Evolutionary conservation across 2,797 vertebrate genomes (phyloP).

Genomic region (Botia kubotai): DNA sequence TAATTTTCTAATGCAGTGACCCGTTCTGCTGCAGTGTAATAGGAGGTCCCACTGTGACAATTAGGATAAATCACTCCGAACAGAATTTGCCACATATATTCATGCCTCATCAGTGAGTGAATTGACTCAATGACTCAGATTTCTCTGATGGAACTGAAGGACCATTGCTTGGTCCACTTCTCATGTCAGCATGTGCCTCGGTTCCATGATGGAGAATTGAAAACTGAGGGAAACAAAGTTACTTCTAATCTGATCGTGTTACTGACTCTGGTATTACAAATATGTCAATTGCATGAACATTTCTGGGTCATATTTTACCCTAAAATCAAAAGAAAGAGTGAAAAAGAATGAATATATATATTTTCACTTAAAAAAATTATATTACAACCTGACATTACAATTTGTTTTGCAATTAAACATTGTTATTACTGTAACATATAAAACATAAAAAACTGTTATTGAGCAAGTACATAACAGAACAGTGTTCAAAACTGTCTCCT

Average conservation of each 20-base stretch:
- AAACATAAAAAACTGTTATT: too few species aligned
- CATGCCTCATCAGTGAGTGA: conserved; percentile 90
- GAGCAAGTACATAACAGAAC: too few species aligned
- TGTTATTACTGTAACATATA: too few species aligned
- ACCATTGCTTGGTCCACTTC: conserved; percentile 61
- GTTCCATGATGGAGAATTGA: background rate
- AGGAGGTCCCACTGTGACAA: conserved; percentile 88
- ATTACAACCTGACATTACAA: too few species aligned
- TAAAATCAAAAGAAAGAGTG: too few species aligned
- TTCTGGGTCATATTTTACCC: background rate
- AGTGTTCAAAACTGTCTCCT: too few species aligned
- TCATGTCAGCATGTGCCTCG: background rate
- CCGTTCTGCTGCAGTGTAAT: conserved; percentile 85
- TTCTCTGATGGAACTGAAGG: conserved; percentile 83
- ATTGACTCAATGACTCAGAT: conserved; percentile 81
- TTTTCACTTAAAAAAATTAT: too few species aligned
- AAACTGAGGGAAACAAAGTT: background rate
- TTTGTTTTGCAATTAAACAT: too few species aligned
- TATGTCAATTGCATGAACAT: background rate
- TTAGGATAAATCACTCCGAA: conserved; percentile 93
- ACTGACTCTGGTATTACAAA: background rate
- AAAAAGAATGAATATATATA: too few species aligned
- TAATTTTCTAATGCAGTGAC: conserved; percentile 92
- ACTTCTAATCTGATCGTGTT: conserved; percentile 3
- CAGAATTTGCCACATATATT: conserved; percentile 85